phyloP scores from a whole-genome alignment of 2,888 invertebrate genomes.

The Meiosimyza platycephala region DNA sequence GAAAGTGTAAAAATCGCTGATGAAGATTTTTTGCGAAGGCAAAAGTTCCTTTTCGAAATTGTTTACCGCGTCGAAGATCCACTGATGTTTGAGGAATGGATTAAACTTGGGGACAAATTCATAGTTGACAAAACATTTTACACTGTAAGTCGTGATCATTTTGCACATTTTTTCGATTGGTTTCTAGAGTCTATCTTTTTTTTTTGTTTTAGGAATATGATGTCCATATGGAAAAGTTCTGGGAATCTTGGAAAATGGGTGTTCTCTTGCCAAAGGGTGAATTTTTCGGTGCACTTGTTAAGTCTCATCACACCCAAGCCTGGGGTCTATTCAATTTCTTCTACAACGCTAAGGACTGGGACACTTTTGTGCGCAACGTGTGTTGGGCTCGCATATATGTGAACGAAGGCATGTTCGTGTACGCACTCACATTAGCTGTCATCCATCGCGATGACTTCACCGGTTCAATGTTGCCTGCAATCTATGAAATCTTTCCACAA shows the following conservation, averaged over 20 bases:
- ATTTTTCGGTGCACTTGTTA: conserved; percentile 69
- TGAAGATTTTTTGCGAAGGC: conserved; percentile 53
- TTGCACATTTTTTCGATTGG: conserved; percentile 11
- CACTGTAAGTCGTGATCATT: conserved; percentile 45
- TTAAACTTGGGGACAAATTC: conserved; percentile 53
- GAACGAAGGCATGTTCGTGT: conserved; percentile 81
- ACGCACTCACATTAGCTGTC: conserved; percentile 76
- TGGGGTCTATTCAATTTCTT: conserved; percentile 74
- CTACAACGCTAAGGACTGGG: conserved; percentile 77
- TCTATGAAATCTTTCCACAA: conserved; percentile 83
- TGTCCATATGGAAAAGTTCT: conserved; percentile 57
- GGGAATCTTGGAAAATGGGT: conserved; percentile 56
- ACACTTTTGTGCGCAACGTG: conserved; percentile 77
- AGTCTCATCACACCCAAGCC: conserved; percentile 69
- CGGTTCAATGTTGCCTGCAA: conserved; percentile 76
- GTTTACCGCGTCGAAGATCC: conserved; percentile 54
- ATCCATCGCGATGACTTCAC: conserved; percentile 76
- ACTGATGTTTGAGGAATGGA: conserved; percentile 58
- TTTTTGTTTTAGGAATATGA: conserved; percentile 50
- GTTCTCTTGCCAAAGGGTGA: conserved; percentile 71
- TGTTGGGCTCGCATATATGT: conserved; percentile 75
- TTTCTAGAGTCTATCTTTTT: conserved; percentile 6
- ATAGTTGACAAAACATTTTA: conserved; percentile 52
- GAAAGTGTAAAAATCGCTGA: conserved; percentile 54
- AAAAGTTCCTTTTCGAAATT: conserved; percentile 59